A percentile compares a stretch with the other conserved stretches of the same genome.
These are phyloP conservation scores for Gonatopus flavifemur DNA, from an alignment of 1,140 invertebrate species.

Conservation along the genomic window DNA sequence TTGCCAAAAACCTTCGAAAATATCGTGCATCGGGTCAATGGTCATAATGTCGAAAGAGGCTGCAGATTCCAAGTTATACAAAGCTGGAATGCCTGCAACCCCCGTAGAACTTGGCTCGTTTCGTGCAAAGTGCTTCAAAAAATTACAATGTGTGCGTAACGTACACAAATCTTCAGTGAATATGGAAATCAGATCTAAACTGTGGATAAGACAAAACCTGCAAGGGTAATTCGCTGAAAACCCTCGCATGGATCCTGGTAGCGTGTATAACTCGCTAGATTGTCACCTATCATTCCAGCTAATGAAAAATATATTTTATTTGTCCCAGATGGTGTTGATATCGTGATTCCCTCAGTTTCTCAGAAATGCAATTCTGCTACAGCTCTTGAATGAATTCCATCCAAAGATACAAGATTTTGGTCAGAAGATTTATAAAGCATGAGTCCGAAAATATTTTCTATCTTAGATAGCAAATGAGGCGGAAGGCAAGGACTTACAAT, in stretches of 20 bases:
- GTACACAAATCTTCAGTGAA: constrained; percentile 2
- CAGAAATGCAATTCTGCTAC: constrained; percentile 14
- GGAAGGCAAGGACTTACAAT: constrained; percentile 20
- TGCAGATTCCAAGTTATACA: not conserved
- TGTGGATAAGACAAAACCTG: constrained; percentile 7
- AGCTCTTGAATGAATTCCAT: constrained; percentile 8
- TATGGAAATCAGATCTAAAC: not conserved
- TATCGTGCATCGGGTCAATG: constrained; percentile 16
- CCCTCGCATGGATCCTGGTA: constrained; percentile 5
- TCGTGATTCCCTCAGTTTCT: constrained; percentile 13
- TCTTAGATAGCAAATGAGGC: constrained; percentile 14
- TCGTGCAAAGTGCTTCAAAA: constrained; percentile 1
- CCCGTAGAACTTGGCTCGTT: constrained; percentile 4
- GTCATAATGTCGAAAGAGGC: constrained; percentile 9
- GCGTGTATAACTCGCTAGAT: constrained; percentile 11
- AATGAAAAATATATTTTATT: constrained; percentile 16
- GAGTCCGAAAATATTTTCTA: constrained; percentile 21
- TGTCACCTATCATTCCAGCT: constrained; percentile 11
- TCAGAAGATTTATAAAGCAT: constrained; percentile 18
- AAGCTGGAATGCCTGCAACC: not conserved
- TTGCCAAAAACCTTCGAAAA: constrained; percentile 10
- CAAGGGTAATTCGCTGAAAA: constrained; percentile 17
- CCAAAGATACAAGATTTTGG: constrained; percentile 11
- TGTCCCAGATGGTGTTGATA: constrained; percentile 11
- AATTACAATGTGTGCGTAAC: constrained; percentile 16